Evolutionary conservation across 2,797 vertebrate species (phyloP), one percentile per base, ranked within the genome.

Genomic region (Periophthalmus magnuspinnatus): DNA sequence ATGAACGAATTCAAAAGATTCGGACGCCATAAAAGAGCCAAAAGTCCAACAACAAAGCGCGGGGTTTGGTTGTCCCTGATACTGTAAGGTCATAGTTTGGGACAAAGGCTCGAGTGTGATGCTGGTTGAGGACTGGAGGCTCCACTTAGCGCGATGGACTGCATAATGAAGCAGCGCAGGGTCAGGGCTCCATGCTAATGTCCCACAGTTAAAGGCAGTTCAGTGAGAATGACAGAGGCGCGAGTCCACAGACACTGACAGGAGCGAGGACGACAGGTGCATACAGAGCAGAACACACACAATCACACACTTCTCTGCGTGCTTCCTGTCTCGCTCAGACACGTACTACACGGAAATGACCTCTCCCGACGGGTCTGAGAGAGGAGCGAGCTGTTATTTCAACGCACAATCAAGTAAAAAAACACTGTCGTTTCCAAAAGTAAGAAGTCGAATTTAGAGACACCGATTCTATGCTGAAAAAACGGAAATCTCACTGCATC

Each of bases 121-220:
- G 52, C 28, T 24, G 69, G 65, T 69, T 75, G 70, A 47, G 69
- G 71, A 74, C 57, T 62, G 50, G 57, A 74, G 64, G 73, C 55
- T 48, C 67, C 60, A 66, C 48, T 72, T 72, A 81, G 68, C 54
- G 54, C 52, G 71, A 78, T 1, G 36, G 67, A 76, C 56, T 73
- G 66, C 73, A 50, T 71, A 74, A 76, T 79, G 73, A 71, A 71
- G 76, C 63, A 57, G 55, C 62, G 70, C 71, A 10, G 56, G 66
- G 47, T 60, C 61, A 59, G 63, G 24, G 19, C 21, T 55, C 54
- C 38, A 66, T 38, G 36, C 65, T 72, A 63, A 78, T 64, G 61
- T 34, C 69, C 41, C 1, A 48, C 76, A 75, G 74, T 68, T 63
- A 67, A 80, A 80, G 77, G 67, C 41, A 55, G 48, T 75, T 71